Conservation (phyloP, 2,113 vertebrate species). For the Menidia beryllina region DNA sequence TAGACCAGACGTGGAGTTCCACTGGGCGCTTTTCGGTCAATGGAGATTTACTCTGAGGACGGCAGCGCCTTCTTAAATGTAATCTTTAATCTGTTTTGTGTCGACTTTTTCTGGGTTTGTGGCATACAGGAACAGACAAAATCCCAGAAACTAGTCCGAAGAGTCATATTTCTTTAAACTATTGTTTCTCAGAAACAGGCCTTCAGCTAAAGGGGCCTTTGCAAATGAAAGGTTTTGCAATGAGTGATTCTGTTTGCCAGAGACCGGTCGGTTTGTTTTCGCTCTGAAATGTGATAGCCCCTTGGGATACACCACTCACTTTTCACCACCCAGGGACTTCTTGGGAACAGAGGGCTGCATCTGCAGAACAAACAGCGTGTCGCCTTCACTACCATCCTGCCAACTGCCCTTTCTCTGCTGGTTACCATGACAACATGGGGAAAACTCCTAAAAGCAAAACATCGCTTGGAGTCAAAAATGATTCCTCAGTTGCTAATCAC, state of each 20-base stretch:
- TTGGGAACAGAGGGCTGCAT: constrained; percentile 67
- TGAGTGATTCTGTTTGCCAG: constrained; percentile 41
- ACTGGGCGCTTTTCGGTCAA: constrained; percentile 3
- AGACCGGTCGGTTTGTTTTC: constrained; percentile 58
- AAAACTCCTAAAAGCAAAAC: constrained; percentile 61
- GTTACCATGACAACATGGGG: constrained; percentile 67
- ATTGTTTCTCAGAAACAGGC: constrained; percentile 34
- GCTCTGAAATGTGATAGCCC: constrained; percentile 68
- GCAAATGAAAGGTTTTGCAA: constrained; percentile 55
- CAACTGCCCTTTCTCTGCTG: constrained; percentile 57
- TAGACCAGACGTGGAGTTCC: too few relatives aligned
- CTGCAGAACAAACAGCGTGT: constrained; percentile 71
- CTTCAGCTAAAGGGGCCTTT: constrained; percentile 23
- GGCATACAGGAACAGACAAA: constrained; percentile 5
- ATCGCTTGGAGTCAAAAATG: constrained; percentile 21
- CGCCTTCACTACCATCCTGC: constrained; percentile 60
- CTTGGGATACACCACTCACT: constrained; percentile 64
- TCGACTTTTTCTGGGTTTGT: neutral
- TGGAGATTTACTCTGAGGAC: constrained; percentile 7
- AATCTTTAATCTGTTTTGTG: neutral
- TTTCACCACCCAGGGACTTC: constrained; percentile 62
- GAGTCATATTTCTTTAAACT: constrained; percentile 35
- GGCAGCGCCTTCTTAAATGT: neutral
- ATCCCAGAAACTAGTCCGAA: constrained; percentile 26
- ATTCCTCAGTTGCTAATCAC: neutral